Base-by-base conservation (phyloP, 1,140 invertebrate species). In the Drosophila funebris region DNA sequence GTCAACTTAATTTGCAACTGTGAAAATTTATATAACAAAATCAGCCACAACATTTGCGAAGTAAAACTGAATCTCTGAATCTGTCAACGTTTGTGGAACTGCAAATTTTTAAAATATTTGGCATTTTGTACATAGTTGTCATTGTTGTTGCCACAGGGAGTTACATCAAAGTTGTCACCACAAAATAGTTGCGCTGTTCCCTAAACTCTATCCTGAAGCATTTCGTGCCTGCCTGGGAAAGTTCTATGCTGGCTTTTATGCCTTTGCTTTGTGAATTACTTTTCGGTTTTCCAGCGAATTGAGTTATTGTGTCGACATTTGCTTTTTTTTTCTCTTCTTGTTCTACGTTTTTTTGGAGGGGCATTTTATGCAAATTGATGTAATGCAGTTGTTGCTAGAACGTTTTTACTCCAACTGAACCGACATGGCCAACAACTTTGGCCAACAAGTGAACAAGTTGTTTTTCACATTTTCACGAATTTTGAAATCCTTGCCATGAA, bases 91-190 rank as follows among this genome's bases (percentile, higher is more conserved):
- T 68, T 56, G 64, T 68, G 44, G 44, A 81, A 78, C 70, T 74
- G 64, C 61, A 83, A 66, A 83, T 84, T 76, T 84, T 76, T 83
- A 76, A 79, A 83, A 84, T 84, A 76, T 84, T 83, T 83, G 71
- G 43, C 62, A 72, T 82, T 80, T 54, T 50, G 62, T 14, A 18
- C 39, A 68, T 20, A 20, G 29, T 29, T 11, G 46, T 27, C 27
- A 14, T 11, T 36, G 50, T 53, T 27, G 24, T 54, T 27, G 24
- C 63, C 33, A 41, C 41, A 52, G 57, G 58, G 63, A 76, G 57
- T 72, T 68, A 58, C 71, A 75, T 83, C 79, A 83, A 83, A 83
- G 73, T 50, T 67, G 76, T 85, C 70, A 60, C 82, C 74, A 56
- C 71, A 69, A 73, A 72, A 87, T 85, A 87, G 81, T 81, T 87